Evolutionary conservation across 2,113 vertebrate genomes (phyloP), one percentile per base, ranked within the genome.

Genomic region (Hipposideros armiger): DNA sequence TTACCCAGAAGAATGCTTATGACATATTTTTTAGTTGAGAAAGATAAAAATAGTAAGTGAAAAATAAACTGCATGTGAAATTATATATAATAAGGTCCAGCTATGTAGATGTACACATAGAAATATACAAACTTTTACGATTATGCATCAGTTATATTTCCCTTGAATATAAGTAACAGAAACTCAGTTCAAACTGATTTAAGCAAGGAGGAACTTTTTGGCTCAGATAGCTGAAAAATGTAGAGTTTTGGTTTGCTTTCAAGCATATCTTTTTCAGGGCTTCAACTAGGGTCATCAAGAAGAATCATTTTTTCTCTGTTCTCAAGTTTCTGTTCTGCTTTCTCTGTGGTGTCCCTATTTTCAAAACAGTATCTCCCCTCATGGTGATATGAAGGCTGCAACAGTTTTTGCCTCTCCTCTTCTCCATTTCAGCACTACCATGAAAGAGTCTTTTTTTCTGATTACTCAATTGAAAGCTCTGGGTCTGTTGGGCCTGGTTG

Each of bases 31-130:
- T 80, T 93, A 40, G 11, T 85, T 87, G 66, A 90, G 50, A 91
- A 93, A 30, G 26, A 78, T 80, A 69, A 93, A 89, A 90, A 73
- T 42, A 70, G 36, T 47, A 85, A 56, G 17, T 66, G 66, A 93
- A 64, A 11, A 73, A 66, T 96, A 76, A 94, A 87, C 3, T 47
- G 36, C 87, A 26, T 82, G 64, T 66, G 16, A 42, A 78, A 81
- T 90, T 45, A 16, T 67, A 60, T n/a, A 74, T 74, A 89, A 73
- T 72, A 54, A 91, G 30, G 32, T 54, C 36, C 20, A 56, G 54
- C n/a, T 76, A 81, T 60, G 11, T 54, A 67, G 45, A 78, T 88
- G 32, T 92, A 64, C 11, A 72, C 54, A 50, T 13, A 54, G 52
- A 83, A 78, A 47, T 56, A 78, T 24, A 28, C 70, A 60, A 28